These are phyloP conservation scores for Pandemis heparana DNA, from an alignment of 2,888 invertebrate species.

Conservation along the genomic window DNA sequence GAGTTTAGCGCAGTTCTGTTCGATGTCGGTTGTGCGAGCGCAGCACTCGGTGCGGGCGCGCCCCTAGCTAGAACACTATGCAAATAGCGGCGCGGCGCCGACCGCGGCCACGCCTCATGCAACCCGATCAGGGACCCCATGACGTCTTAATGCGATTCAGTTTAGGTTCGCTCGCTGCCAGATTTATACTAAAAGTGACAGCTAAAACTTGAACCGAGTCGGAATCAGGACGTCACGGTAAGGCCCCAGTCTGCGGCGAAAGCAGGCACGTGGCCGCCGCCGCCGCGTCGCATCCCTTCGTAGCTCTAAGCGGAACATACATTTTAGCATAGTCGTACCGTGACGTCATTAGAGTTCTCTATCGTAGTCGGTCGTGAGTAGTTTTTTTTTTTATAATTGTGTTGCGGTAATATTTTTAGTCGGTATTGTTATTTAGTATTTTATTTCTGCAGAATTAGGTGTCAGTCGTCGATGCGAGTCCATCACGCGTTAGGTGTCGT, in stretches of 20 bases:
- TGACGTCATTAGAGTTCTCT: slow-evolving; percentile 62
- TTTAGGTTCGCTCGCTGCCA: no score
- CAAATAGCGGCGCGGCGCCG: slow-evolving; percentile 58
- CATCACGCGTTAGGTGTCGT: slow-evolving; percentile 11
- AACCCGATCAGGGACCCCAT: no score
- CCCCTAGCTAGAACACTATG: slow-evolving; percentile 80
- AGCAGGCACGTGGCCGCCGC: no score
- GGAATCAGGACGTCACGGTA: no score
- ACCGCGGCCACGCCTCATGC: no score
- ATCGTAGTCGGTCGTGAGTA: slow-evolving; percentile 74
- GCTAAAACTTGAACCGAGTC: slow-evolving; percentile 5
- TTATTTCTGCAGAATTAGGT: slow-evolving; percentile 67
- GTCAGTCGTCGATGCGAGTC: slow-evolving; percentile 25
- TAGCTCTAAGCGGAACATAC: slow-evolving; percentile 63
- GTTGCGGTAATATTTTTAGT: slow-evolving; percentile 76
- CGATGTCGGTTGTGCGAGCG: neutral
- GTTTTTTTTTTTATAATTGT: slow-evolving; percentile 71
- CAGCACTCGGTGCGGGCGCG: slow-evolving; percentile 27
- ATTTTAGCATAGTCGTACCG: slow-evolving; percentile 51
- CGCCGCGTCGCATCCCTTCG: slow-evolving; percentile 54
- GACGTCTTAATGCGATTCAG: no score
- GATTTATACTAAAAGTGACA: no score
- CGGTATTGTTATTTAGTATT: slow-evolving; percentile 84
- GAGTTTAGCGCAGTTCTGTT: no score
- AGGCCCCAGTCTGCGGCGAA: no score